Evolutionary conservation across 2,797 vertebrate species (phyloP), one percentile per base, ranked within the genome.

Genomic region (Taenioides sp.): DNA sequence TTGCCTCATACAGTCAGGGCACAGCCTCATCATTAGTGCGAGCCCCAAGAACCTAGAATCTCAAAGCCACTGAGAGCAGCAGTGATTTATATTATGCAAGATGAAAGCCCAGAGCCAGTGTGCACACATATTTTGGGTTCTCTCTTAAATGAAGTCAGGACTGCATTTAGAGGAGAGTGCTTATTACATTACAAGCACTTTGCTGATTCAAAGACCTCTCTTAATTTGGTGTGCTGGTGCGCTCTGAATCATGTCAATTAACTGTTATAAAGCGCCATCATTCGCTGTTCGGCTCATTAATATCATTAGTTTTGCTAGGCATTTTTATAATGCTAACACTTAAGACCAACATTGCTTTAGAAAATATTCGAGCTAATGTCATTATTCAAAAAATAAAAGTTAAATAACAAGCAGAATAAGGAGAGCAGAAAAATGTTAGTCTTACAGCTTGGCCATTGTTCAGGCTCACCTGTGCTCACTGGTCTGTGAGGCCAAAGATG

Each of bases 131-230:
- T 88, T 86, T 89, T 86, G 84, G 75, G 65, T 86, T 90, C 87
- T 90, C 87, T 89, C 90, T 90, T 91, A 92, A 94, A 94, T 86
- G 88, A 87, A 90, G 83, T 88, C 89, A 81, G 87, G 91, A 90
- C 91, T 94, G 90, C 88, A 91, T 93, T 93, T 93, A 89, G 82
- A 87, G 84, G 82, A 76, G 85, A 92, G 86, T 87, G 90, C 91
- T 92, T 91, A 90, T 92, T 92, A 90, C 90, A 91, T 93, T 90
- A 92, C 68, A 81, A 87, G 84, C 87, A 86, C 85, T 94, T 85
- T 76, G 78, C 89, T 84, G 69, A 91, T 91, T 92, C 92, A 75
- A 87, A 20, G 70, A 76, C 76, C 78, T 74, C 61, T 83, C 91
- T 90, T 77, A 74, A 73, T 82, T 89, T 91, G 82, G 81, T 69